Conservation (phyloP, 2,888 invertebrate genomes). For the Osedax frankpressi region DNA sequence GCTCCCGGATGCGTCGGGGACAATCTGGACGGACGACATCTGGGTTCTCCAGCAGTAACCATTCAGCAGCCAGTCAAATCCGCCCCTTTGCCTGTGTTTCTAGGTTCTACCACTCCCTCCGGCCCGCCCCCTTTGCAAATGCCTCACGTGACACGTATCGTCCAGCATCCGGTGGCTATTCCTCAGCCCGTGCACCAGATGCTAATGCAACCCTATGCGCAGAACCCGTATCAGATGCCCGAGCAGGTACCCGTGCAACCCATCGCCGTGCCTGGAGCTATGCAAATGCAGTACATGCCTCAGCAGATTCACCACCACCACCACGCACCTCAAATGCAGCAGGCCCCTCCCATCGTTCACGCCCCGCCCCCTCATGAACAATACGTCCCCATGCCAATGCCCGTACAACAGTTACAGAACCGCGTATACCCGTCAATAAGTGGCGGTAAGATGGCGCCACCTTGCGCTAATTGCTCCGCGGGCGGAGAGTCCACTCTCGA, state of each 20-base stretch:
- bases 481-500: background rate
- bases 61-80: too few relatives aligned
- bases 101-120: background rate
- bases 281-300: too few relatives aligned
- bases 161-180: too few relatives aligned
- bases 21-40: background rate
- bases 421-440: background rate
- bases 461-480: background rate
- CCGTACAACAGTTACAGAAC: too few relatives aligned
- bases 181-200: too few relatives aligned
- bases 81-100: background rate
- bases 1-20: background rate
- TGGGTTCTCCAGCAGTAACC: background rate
- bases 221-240: background rate
- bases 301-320: too few relatives aligned
- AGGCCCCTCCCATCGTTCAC: background rate
- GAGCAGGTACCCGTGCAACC: background rate
- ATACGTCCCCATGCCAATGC: background rate
- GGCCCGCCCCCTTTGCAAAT: background rate
- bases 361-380: background rate
- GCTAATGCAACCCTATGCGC: background rate
- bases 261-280: background rate
- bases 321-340: background rate
- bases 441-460: too few relatives aligned
- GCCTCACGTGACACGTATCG: too few relatives aligned